phyloP scores from a whole-genome alignment of 2,888 invertebrate species.

The Drosophila picticornis region DNA sequence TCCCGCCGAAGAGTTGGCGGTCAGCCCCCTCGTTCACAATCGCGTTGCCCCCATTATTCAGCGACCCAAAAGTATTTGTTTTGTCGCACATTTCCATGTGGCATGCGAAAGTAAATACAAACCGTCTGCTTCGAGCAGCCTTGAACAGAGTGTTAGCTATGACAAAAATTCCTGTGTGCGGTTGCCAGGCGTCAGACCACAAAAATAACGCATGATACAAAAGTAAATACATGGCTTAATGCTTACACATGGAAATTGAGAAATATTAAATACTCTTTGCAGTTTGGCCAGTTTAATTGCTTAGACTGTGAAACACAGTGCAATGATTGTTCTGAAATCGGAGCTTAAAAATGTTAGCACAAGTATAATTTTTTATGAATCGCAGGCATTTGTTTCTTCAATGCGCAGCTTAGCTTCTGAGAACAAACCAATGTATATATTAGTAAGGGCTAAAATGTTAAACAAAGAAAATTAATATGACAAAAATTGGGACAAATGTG shows the following conservation, averaged over 20 bases:
- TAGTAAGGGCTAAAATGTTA: background rate
- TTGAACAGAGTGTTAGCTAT: conserved; percentile 47
- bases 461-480: background rate
- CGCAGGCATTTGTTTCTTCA: background rate
- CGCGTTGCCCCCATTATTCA: background rate
- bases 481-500: background rate
- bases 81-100: conserved; percentile 58
- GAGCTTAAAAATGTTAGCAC: background rate
- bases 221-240: background rate
- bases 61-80: conserved; percentile 35
- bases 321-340: background rate
- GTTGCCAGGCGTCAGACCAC: conserved; percentile 4
- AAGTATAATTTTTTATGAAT: background rate
- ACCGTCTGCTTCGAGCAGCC: conserved; percentile 39
- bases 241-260: background rate
- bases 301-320: background rate
- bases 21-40: conserved; percentile 39
- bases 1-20: conserved; percentile 50
- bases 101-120: conserved; percentile 35
- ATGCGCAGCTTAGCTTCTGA: background rate
- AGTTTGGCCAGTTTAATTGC: background rate
- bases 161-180: conserved; percentile 23
- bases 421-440: background rate
- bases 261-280: conserved; percentile 10
- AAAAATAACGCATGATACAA: background rate